Base-by-base conservation (phyloP, 1,140 invertebrate species). In the Danaus melanippus region DNA sequence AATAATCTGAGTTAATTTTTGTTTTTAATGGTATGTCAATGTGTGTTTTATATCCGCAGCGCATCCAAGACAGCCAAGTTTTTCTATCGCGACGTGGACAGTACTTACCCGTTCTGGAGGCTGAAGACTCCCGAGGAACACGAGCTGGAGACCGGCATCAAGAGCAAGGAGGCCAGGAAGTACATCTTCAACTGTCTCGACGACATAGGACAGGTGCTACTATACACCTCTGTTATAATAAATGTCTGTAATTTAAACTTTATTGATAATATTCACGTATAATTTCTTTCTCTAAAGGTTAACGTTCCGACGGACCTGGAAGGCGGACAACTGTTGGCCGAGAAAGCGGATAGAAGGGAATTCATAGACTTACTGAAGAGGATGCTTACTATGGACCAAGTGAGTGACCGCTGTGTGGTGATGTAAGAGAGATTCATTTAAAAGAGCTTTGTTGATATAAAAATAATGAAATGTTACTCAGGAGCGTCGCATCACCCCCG, bases 101-200 rank as follows among this genome's bases (percentile, higher is more conserved):
- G 94, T 58, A 97, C 95, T 12, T 98, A 99, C 88, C 97, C 97
- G 40, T 98, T 98, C 88, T 99, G 97, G 97, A 90, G 97, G 69
- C 87, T 99, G 8, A 99, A 98, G 92, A 98, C 96, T 53, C 96
- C 97, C 1, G 98, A 99, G 86, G 98, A 99, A 88, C 97, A 99
- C 84, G 98, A 99, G 88, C 92, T 93, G 0, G 98, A 99, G 89
- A 99, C 97, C 46, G 95, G 95, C 54, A 98, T 98, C 63, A 98
- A 99, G 88, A 98, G 97, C 43, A 99, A 99, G 89, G 98, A 99
- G 89, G 98, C 98, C 0, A 89, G 98, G 74, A 99, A 99, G 86
- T 99, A 99, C 87, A 99, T 99, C 69, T 99, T 99, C 88, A 99
- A 99, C 86, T 99, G 97, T 86, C 89, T 99, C 47, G 98, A 99